A percentile compares a stretch with the other conserved stretches of the same genome.
phyloP scores from a whole-genome alignment of 2,113 vertebrate genomes.

The Ivindomyrus marchei region DNA sequence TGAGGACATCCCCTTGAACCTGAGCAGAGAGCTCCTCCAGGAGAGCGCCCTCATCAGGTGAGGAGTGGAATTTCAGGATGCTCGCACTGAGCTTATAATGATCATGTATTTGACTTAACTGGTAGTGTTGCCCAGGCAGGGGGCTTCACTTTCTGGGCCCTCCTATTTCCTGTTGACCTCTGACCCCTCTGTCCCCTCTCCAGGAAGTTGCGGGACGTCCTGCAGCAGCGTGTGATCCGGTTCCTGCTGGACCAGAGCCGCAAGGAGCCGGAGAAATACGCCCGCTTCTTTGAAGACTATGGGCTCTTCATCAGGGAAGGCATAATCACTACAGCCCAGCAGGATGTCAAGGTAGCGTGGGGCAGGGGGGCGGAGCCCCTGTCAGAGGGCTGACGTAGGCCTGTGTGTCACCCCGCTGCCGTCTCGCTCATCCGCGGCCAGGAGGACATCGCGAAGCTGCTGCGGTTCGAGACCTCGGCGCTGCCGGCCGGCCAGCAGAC shows the following conservation, averaged over 20 bases:
- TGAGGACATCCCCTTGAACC: constrained; percentile 93
- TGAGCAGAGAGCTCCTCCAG: constrained; percentile 94
- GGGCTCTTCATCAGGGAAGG: constrained; percentile 92
- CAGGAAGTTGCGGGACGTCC: constrained; percentile 85
- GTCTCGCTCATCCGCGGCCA: constrained; percentile 28
- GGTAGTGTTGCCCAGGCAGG: background rate
- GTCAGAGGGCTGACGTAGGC: background rate
- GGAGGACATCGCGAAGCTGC: constrained; percentile 90
- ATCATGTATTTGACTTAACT: background rate
- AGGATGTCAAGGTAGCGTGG: constrained; percentile 79
- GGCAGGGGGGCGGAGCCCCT: background rate
- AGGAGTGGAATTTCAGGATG: background rate
- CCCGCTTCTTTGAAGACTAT: constrained; percentile 87
- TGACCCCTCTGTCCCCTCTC: background rate
- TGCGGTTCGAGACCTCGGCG: constrained; percentile 80
- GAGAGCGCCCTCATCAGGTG: constrained; percentile 90
- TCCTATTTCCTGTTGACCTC: background rate
- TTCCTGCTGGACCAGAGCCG: constrained; percentile 91
- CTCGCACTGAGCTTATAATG: background rate
- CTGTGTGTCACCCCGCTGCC: background rate
- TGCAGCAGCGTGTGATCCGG: constrained; percentile 86
- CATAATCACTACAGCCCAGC: constrained; percentile 84
- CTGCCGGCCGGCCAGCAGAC: constrained; percentile 79
- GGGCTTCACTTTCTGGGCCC: background rate
- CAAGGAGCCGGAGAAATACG: constrained; percentile 89